phyloP scores from a whole-genome alignment of 2,113 vertebrate species.

The Ophthalmolycus amberensis region DNA sequence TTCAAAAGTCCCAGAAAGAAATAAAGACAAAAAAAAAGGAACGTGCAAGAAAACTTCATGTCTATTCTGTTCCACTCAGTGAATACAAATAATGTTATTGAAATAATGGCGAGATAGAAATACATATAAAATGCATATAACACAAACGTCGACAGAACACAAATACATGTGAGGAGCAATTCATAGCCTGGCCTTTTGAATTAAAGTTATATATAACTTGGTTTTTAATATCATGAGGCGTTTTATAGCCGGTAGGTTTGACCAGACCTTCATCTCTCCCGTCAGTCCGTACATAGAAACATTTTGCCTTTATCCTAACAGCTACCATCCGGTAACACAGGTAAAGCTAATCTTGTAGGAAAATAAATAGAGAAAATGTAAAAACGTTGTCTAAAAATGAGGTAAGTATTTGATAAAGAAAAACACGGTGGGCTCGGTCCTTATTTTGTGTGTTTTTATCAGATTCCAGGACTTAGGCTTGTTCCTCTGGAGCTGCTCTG shows the following conservation, averaged over 20 bases:
- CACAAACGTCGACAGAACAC: not conserved
- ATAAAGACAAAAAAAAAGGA: not conserved
- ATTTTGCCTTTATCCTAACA: not conserved
- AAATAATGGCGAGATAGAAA: not conserved
- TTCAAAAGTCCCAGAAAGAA: not conserved
- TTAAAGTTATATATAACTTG: slow-evolving; percentile 2
- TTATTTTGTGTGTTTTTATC: not conserved
- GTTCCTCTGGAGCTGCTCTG: not conserved
- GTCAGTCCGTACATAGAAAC: not conserved
- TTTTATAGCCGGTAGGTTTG: not conserved
- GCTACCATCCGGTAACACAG: not conserved
- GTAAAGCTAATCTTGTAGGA: not conserved
- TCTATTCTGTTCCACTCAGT: slow-evolving; percentile 4
- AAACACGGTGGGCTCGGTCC: not conserved
- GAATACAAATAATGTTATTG: slow-evolving; percentile 7
- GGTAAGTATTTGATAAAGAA: slow-evolving; percentile 5
- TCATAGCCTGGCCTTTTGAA: not conserved
- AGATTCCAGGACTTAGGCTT: not conserved
- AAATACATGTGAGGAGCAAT: slow-evolving; percentile 6
- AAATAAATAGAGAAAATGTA: slow-evolving; percentile 28
- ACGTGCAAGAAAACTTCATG: slow-evolving; percentile 6
- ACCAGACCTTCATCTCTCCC: not conserved
- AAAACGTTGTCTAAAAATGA: slow-evolving; percentile 12
- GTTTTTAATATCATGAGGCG: not conserved
- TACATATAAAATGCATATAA: slow-evolving; percentile 7